A percentile compares a stretch with the other conserved stretches of the same genome.
Conservation (phyloP, 2,888 invertebrate genomes). For the Heliconius hortense region DNA sequence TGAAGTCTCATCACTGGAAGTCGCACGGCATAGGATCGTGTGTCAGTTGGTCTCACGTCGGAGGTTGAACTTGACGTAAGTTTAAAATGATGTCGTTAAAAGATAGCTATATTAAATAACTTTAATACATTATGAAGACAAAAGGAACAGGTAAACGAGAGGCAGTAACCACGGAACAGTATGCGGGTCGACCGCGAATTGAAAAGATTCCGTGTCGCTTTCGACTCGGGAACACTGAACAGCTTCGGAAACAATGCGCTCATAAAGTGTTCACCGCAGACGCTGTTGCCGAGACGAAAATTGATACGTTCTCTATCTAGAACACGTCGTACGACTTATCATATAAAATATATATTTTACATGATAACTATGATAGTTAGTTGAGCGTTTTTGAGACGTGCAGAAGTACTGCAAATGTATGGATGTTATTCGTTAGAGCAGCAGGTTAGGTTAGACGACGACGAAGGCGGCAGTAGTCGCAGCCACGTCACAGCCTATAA, state of each 20-base stretch:
- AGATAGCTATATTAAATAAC: constrained; percentile 44
- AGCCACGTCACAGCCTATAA: constrained; percentile 76
- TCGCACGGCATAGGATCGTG: constrained; percentile 66
- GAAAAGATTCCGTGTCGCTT: constrained; percentile 62
- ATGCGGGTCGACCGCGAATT: constrained; percentile 78
- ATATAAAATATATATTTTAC: constrained; percentile 9
- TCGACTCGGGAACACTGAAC: constrained; percentile 56
- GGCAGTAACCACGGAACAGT: constrained; percentile 57
- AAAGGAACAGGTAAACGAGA: constrained; percentile 56
- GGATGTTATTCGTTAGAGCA: constrained; percentile 65
- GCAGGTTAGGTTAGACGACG: constrained; percentile 48
- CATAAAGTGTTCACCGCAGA: constrained; percentile 77
- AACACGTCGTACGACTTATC: neutral
- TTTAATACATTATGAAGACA: constrained; percentile 45
- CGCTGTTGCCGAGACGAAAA: constrained; percentile 50
- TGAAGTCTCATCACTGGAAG: constrained; percentile 77
- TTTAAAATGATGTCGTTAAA: constrained; percentile 39
- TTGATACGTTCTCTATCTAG: constrained; percentile 32
- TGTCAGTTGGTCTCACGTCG: constrained; percentile 55
- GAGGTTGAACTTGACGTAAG: constrained; percentile 50
- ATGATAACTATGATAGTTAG: neutral
- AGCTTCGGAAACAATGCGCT: constrained; percentile 71
- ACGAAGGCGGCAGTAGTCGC: constrained; percentile 53
- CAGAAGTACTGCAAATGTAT: constrained; percentile 60
- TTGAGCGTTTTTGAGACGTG: constrained; percentile 45